phyloP scores from a whole-genome alignment of 1,140 invertebrate species.

The Hylaeus anthracinus region DNA sequence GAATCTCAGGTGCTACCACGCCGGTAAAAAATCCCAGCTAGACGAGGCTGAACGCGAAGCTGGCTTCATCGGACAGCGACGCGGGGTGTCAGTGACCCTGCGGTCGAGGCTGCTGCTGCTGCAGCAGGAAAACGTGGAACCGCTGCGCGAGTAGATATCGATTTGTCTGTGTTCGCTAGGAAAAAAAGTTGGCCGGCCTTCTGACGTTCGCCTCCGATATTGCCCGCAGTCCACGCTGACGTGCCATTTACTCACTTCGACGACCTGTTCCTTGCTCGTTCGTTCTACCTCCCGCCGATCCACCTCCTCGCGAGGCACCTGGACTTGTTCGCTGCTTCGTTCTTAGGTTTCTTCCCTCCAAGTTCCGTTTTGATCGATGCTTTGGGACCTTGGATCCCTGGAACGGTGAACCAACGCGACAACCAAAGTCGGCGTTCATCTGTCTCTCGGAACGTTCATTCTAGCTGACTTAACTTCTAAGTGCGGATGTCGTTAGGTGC shows the following conservation, averaged over 20 bases:
- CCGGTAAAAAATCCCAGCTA: no score
- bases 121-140: slow-evolving; percentile 63
- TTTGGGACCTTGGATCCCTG: no score
- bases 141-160: slow-evolving; percentile 63
- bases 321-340: not conserved
- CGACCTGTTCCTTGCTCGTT: slow-evolving; percentile 16
- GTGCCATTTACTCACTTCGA: slow-evolving; percentile 55
- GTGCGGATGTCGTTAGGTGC: no score
- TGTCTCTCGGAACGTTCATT: no score
- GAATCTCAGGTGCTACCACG: no score
- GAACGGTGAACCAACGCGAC: no score
- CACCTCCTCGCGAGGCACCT: slow-evolving; percentile 7
- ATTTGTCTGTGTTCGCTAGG: slow-evolving; percentile 66
- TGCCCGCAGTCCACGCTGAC: slow-evolving; percentile 50
- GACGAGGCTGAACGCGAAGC: not conserved
- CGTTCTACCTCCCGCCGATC: slow-evolving; percentile 24
- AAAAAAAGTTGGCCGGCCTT: slow-evolving; percentile 61
- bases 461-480: no score
- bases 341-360: no score
- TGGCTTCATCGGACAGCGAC: slow-evolving; percentile 48
- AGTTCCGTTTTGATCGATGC: not conserved
- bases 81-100: slow-evolving; percentile 63
- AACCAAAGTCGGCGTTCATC: no score
- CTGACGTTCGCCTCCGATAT: slow-evolving; percentile 63
- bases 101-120: slow-evolving; percentile 49